Percentiles rank a stretch among this genome's conserved stretches.
Conservation (phyloP, 2,888 invertebrate species). For the Congeria kusceri region DNA sequence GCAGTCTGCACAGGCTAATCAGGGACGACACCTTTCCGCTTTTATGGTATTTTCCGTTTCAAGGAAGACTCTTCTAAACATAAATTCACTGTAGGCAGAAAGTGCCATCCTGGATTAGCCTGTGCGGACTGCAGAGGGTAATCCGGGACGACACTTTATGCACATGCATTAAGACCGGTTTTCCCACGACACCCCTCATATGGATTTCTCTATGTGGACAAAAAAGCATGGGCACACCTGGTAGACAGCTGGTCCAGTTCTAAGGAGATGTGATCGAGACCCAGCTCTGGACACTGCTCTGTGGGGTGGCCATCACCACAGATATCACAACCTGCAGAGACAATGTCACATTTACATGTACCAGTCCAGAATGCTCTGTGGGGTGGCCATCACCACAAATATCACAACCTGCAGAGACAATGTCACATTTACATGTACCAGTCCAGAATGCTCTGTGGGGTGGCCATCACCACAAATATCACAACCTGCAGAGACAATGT, state of each 20-base stretch:
- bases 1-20: no score
- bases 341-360: neutral
- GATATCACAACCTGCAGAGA: conserved; percentile 86
- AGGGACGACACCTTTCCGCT: no score
- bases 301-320: conserved; percentile 87
- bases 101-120: no score
- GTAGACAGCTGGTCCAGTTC: conserved; percentile 46
- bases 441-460: conserved; percentile 85
- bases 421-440: neutral
- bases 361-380: conserved; percentile 85
- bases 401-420: conserved; percentile 5
- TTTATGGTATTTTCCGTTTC: no score
- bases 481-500: neutral
- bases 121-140: no score
- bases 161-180: no score
- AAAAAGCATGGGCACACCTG: conserved; percentile 37
- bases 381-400: conserved; percentile 87
- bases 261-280: conserved; percentile 60
- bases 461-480: conserved; percentile 87
- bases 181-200: no score
- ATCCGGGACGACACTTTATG: no score
- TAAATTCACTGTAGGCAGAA: no score
- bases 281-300: conserved; percentile 86
- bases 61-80: no score
- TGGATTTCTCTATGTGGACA: no score